Base-by-base conservation (phyloP, 2,888 invertebrate genomes). In the Abrostola triplasia region DNA sequence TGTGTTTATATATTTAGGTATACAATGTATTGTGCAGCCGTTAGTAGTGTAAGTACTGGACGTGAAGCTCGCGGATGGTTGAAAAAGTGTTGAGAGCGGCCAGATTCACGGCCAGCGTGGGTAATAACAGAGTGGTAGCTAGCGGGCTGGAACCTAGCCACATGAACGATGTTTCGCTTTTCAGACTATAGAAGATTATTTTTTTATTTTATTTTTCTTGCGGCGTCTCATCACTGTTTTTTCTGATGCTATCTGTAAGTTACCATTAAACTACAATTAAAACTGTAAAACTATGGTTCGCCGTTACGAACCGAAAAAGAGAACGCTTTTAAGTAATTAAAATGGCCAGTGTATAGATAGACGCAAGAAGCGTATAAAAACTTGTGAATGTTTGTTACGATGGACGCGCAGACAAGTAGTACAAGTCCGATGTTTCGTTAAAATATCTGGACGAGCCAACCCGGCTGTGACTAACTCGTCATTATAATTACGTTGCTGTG, bases 241-340 rank as follows among this genome's bases (percentile, higher is more conserved):
- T 80, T 67, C 67, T 71, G 70, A 76, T 75, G 70, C 70, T 72
- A 78, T 79, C 78, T 73, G 70, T 74, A 75, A 73, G 75, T 80
- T 73, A 63, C 73, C 76, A 81, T 71, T 74, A 77, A 77, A 80
- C 82, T 72, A 78, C 77, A 79, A 81, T 80, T 82, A 81, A 78
- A 83, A 81, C 81, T 80, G 83, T 81, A 79, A 77, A 82, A 71
- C 72, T 78, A 85, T 86, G 80, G 84, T 79, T 84, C 75, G 81
- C 87, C 88, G 89, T 89, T 89, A 88, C 76, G 59, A 77, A 79
- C 83, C 87, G 84, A 85, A 89, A 86, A 87, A 86, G 85, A 88
- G 85, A 85, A 82, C 84, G 85, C 76, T 84, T 85, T 84, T 77
- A 77, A 79, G 81, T 80, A 84, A 85, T 86, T 86, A 86, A 83